These are phyloP conservation scores for Macrotis lagotis DNA, from an alignment of 2,113 vertebrate genomes.

Conservation along the genomic window DNA sequence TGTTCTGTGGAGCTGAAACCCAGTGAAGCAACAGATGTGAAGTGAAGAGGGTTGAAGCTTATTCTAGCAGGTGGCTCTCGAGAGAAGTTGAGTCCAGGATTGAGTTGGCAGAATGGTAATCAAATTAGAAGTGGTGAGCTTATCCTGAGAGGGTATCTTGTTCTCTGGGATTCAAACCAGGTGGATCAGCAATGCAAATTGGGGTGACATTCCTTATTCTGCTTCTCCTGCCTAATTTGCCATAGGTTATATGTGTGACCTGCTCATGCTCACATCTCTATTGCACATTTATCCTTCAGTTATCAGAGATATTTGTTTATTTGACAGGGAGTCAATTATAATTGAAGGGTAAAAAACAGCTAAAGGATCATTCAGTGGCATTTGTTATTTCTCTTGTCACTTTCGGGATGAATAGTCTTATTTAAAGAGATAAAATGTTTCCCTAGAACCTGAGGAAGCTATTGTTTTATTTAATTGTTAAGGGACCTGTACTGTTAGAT, in stretches of 20 bases:
- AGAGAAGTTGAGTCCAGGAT: too few species aligned
- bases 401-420: not conserved
- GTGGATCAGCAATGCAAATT: too few species aligned
- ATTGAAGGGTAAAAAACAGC: not conserved
- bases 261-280: not conserved
- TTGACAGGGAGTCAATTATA: too few species aligned
- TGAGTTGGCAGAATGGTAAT: too few species aligned
- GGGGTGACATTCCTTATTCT: not conserved
- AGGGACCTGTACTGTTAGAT: not conserved
- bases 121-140: too few species aligned
- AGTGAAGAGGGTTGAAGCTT: too few species aligned
- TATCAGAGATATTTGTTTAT: too few species aligned
- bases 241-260: not conserved
- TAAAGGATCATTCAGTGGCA: not conserved
- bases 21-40: not conserved
- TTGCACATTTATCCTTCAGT: not conserved
- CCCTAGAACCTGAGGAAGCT: not conserved
- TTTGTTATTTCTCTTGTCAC: not conserved
- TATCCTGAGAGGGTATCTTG: not conserved
- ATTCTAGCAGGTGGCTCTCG: too few species aligned
- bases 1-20: not conserved
- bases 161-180: not conserved
- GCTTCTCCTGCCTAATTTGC: not conserved
- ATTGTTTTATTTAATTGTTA: not conserved
- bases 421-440: not conserved